phyloP scores from a whole-genome alignment of 2,113 vertebrate species.

The Cyprinus carpio region DNA sequence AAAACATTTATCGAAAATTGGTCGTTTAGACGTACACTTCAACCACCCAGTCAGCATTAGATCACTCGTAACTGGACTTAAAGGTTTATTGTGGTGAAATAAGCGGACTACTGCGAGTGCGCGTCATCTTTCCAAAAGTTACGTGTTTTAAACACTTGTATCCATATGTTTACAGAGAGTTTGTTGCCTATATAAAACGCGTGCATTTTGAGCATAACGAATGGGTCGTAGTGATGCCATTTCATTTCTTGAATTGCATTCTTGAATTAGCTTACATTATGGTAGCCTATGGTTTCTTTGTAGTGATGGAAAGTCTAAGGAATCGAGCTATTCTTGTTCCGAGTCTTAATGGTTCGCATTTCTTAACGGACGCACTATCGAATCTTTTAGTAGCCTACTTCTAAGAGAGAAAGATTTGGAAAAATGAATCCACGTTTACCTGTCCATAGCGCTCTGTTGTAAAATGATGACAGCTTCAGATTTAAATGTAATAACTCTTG shows the following conservation, averaged over 20 bases:
- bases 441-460: neutral
- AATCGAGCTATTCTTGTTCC: neutral
- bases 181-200: neutral
- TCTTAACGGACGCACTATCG: neutral
- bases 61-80: neutral
- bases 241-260: neutral
- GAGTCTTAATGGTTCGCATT: neutral
- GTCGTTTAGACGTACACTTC: neutral
- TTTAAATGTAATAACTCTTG: neutral
- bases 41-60: neutral
- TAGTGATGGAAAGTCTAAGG: neutral
- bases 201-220: neutral
- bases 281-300: neutral
- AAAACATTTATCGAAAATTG: neutral
- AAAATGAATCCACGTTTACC: neutral
- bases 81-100: neutral
- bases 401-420: neutral
- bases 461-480: neutral
- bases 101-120: neutral
- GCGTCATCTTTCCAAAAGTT: neutral
- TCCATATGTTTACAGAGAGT: neutral
- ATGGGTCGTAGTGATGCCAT: neutral
- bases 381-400: neutral
- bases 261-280: neutral
- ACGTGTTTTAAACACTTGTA: neutral